Evolutionary conservation across 2,888 invertebrate genomes (phyloP).

Genomic region (Philaethria dido): DNA sequence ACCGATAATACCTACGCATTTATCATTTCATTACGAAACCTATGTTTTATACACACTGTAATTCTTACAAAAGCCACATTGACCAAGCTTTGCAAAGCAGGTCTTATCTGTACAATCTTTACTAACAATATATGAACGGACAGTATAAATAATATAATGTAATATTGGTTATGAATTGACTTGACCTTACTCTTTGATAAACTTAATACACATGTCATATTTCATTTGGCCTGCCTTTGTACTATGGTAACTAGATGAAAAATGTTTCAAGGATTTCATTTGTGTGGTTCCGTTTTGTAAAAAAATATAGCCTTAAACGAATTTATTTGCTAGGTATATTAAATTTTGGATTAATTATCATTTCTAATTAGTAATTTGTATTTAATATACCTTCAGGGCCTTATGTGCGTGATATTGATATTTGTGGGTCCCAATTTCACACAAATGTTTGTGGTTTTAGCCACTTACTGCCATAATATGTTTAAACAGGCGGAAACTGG

Average conservation of each 20-base stretch:
- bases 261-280: background rate
- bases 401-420: too few species aligned
- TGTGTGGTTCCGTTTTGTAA: background rate
- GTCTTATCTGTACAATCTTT: conserved; percentile 31
- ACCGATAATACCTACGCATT: conserved; percentile 22
- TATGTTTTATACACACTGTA: conserved; percentile 24
- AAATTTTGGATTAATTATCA: background rate
- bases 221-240: conserved; percentile 16
- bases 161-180: conserved; percentile 32
- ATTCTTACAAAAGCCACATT: conserved; percentile 35
- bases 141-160: conserved; percentile 25
- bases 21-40: conserved; percentile 32
- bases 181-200: conserved; percentile 34
- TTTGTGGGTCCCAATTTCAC: background rate
- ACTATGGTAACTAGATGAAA: conserved; percentile 8
- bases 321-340: background rate
- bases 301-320: background rate
- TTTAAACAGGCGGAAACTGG: too few species aligned
- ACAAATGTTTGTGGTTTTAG: background rate
- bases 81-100: conserved; percentile 30
- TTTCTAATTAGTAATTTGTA: background rate
- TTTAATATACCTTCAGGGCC: too few species aligned
- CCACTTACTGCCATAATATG: background rate
- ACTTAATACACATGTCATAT: conserved; percentile 30
- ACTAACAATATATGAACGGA: conserved; percentile 35